Evolutionary conservation across 92 coral and sea anemone genomes (phyloP).

Genomic region (Epizoanthus fatuus): DNA sequence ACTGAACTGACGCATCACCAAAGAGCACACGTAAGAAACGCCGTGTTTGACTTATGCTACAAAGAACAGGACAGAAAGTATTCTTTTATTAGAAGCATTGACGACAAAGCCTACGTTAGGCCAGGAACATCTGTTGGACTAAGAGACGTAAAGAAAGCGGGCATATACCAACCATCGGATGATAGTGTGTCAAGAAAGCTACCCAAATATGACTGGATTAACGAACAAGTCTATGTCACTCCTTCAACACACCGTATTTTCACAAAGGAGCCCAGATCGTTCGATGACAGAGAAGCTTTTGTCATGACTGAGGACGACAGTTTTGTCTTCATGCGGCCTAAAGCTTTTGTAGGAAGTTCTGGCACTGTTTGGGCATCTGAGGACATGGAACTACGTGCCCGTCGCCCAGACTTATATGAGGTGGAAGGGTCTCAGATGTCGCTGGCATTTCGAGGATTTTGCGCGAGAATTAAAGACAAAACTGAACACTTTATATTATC

Average conservation of each 20-base stretch:
- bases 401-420: conserved; percentile 15
- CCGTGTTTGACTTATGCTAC: not conserved
- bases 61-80: conserved; percentile 16
- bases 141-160: conserved; percentile 7
- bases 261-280: conserved; percentile 7
- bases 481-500: not conserved
- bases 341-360: conserved; percentile 7
- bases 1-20: conserved; percentile 68
- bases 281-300: conserved; percentile 17
- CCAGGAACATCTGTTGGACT: conserved; percentile 30
- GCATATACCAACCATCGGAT: conserved; percentile 30
- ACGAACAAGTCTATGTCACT: not conserved
- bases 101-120: conserved; percentile 36
- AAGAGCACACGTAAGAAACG: conserved; percentile 16
- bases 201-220: conserved; percentile 26
- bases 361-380: conserved; percentile 43
- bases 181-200: conserved; percentile 24
- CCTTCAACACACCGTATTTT: conserved; percentile 20
- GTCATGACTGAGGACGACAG: conserved; percentile 13
- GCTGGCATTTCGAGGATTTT: not conserved
- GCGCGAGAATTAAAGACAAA: not conserved
- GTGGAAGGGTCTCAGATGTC: not conserved
- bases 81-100: conserved; percentile 24
- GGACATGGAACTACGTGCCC: conserved; percentile 10
- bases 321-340: conserved; percentile 27